Base-by-base conservation (phyloP, 1,140 invertebrate genomes). In the Plectrocnemia conspersa region DNA sequence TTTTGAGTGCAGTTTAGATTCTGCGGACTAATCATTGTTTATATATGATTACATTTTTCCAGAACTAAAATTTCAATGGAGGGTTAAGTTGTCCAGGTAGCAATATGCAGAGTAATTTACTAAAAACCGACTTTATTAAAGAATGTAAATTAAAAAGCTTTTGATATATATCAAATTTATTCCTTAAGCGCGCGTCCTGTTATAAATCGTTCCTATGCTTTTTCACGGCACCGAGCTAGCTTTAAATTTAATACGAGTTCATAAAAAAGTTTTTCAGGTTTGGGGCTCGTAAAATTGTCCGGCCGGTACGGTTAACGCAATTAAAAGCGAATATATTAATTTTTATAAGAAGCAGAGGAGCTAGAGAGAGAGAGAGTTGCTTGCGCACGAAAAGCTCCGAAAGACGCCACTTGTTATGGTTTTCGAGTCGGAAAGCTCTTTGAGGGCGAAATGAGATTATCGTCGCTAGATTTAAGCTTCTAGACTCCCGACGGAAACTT, bases 311-410 rank as follows among this genome's bases (percentile, higher is more conserved):
- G 18, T 38, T 38, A 38, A 38, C 35, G 35, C 35, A 38, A 38
- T 38, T 38, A 38, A 38, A 38, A 16, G 6, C 18, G 35, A 38
- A 38, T 38, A 38, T 38, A 38, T 38, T 38, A 38, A 38, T 16
- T 9, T 38, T 38, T 38, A 10, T 9, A 5, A 16, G 5, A 4
- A 5, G 5, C 5, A 38, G 35, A n/a, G 27, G 7, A 7, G 27
- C 27, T n/a, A 29, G n/a, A 7, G 27, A n/a, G 7, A n/a, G 27
- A 29, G 27, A n/a, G 7, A 7, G 7, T n/a, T 7, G 27, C 7
- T 7, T 29, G 7, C n/a, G 35, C 35, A 38, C 11, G 18, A 16
- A 38, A 38, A 13, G 6, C 13, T 38, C 35, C 35, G 5, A 10
- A 15, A 4, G 18, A 38, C 18, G 35, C 35, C 35, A 38, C n/a